Percentiles rank a stretch among this genome's conserved stretches.
Evolutionary conservation across 1,140 invertebrate species (phyloP).

Genomic region (Scylla paramamosain): DNA sequence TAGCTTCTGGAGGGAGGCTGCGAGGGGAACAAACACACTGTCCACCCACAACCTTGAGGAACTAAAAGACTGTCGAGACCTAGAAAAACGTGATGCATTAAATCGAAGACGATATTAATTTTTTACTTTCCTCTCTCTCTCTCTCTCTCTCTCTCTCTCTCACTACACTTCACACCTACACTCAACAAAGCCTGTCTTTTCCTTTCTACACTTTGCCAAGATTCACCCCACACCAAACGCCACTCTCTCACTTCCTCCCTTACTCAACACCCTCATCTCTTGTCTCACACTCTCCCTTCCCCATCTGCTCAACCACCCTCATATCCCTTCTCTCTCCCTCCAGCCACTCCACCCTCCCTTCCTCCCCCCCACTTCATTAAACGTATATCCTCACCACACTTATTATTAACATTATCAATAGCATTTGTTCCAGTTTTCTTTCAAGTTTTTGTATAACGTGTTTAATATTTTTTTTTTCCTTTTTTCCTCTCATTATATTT

Average conservation of each 20-base stretch:
- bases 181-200: neutral
- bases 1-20: neutral
- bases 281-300: neutral
- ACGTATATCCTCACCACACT: neutral
- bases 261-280: neutral
- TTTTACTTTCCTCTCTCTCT: neutral
- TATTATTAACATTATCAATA: no score
- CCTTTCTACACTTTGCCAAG: neutral
- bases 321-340: neutral
- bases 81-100: neutral
- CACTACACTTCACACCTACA: neutral
- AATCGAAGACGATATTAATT: neutral
- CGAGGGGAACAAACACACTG: neutral
- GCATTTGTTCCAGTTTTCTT: no score
- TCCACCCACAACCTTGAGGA: neutral
- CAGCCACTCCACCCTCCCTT: neutral
- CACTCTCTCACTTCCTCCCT: neutral
- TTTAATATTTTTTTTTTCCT: no score
- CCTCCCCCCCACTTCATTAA: neutral
- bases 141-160: slow-evolving; percentile 24
- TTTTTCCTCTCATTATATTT: no score
- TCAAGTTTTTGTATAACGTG: no score
- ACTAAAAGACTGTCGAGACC: neutral
- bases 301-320: neutral
- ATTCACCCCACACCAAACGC: neutral